Conservation (phyloP, 2,888 invertebrate species). For the Mamestra brassicae region DNA sequence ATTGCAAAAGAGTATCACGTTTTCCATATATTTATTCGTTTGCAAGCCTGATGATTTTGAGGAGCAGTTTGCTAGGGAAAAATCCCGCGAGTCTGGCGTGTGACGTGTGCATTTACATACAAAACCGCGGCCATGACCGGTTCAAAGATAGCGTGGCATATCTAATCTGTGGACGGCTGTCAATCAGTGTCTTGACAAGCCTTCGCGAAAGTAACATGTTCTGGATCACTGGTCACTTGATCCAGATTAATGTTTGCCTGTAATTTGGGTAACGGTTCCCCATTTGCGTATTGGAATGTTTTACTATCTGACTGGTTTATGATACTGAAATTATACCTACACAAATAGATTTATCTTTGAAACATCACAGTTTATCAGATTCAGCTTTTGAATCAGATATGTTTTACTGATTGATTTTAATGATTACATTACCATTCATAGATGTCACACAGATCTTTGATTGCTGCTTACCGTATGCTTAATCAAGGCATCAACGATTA, state of each 20-base stretch:
- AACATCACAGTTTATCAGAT: conserved; percentile 46
- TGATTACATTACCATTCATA: conserved; percentile 26
- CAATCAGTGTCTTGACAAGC: conserved; percentile 80
- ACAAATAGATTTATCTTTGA: conserved; percentile 31
- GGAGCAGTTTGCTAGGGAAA: conserved; percentile 78
- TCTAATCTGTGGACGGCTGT: conserved; percentile 86
- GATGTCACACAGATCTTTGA: conserved; percentile 14
- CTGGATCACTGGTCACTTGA: conserved; percentile 76
- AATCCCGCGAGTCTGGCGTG: conserved; percentile 71
- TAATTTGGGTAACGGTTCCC: conserved; percentile 61
- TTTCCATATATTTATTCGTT: conserved; percentile 72
- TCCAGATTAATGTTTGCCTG: conserved; percentile 63
- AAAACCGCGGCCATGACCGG: conserved; percentile 84
- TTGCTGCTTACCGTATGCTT: background rate
- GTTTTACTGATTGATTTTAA: conserved; percentile 15
- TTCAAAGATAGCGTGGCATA: conserved; percentile 84
- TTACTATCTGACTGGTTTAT: conserved; percentile 27
- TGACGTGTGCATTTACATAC: conserved; percentile 87
- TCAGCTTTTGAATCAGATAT: conserved; percentile 27
- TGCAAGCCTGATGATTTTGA: conserved; percentile 74
- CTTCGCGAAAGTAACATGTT: conserved; percentile 79
- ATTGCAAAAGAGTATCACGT: conserved; percentile 71
- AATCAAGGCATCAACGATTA: background rate
- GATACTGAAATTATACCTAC: conserved; percentile 31
- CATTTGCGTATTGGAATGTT: conserved; percentile 40